A percentile compares a stretch with the other conserved stretches of the same genome.
Evolutionary conservation across 2,113 vertebrate species (phyloP).

Genomic region (Furnarius figulus): DNA sequence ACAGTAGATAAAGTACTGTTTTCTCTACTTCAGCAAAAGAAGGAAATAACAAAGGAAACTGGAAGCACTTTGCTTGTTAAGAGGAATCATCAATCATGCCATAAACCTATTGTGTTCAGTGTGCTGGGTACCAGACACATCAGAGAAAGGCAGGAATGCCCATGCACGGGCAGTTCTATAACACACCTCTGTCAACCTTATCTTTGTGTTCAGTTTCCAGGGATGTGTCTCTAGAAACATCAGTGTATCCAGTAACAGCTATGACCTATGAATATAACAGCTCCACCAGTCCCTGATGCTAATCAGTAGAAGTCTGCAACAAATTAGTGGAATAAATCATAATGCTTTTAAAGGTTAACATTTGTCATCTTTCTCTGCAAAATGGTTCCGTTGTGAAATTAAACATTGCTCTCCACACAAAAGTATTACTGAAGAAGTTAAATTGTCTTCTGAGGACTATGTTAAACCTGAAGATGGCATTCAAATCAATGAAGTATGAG

Average conservation of each 20-base stretch:
- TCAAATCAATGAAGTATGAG: constrained; percentile 2
- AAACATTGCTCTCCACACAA: not conserved
- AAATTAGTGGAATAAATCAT: constrained; percentile 26
- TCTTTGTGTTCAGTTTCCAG: not conserved
- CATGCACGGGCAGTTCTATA: not conserved
- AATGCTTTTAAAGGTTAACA: constrained; percentile 45
- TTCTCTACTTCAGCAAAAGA: not conserved
- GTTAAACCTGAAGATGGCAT: not conserved
- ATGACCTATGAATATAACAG: not conserved
- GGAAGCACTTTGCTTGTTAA: not conserved
- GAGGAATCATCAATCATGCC: not conserved
- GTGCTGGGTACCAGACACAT: not conserved
- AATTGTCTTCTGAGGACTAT: not conserved
- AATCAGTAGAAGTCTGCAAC: not conserved
- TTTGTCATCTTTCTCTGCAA: not conserved
- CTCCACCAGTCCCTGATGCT: not conserved
- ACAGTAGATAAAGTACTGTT: not conserved
- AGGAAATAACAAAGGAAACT: not conserved
- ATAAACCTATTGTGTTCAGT: not conserved
- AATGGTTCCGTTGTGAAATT: constrained; percentile 5
- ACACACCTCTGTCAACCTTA: not conserved
- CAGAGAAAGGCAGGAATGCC: not conserved
- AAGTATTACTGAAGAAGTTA: constrained; percentile 34
- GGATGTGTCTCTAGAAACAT: not conserved
- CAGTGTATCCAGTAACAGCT: not conserved